phyloP scores from a whole-genome alignment of 2,888 invertebrate species.

The Holacanthella duospinosa region DNA sequence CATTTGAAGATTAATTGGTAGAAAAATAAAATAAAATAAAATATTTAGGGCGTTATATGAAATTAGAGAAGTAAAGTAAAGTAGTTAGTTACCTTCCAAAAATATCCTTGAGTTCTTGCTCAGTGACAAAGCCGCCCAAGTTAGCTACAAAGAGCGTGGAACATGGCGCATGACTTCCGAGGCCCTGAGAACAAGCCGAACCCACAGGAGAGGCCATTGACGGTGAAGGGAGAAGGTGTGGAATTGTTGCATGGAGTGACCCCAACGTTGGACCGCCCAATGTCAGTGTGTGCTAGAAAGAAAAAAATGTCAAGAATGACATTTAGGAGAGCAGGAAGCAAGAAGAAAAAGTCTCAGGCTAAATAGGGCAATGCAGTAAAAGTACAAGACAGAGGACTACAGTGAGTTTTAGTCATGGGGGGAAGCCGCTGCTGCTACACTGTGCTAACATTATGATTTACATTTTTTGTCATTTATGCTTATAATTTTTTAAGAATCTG shows the following conservation, averaged over 20 bases:
- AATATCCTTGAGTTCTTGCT: slow-evolving; percentile 96
- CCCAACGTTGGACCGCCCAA: slow-evolving; percentile 37
- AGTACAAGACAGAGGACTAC: slow-evolving; percentile 23
- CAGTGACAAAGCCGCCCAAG: slow-evolving; percentile 92
- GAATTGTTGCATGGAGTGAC: slow-evolving; percentile 59
- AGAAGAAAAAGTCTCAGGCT: not conserved
- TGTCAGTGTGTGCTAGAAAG: slow-evolving; percentile 49
- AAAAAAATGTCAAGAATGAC: slow-evolving; percentile 9
- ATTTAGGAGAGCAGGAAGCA: not conserved
- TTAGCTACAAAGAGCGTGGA: slow-evolving; percentile 98
- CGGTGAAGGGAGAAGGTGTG: slow-evolving; percentile 84
- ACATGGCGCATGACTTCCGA: slow-evolving; percentile 66
- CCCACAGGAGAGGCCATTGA: slow-evolving; percentile 80
- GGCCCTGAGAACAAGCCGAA: slow-evolving; percentile 57
- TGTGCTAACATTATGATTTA: too few species aligned
- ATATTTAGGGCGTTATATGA: not conserved
- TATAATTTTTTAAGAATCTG: too few species aligned
- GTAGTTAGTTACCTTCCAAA: slow-evolving; percentile 72
- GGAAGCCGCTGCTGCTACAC: not conserved
- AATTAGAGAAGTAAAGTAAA: not conserved
- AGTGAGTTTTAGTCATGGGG: slow-evolving; percentile 9
- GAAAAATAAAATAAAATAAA: too few species aligned
- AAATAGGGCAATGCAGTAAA: slow-evolving; percentile 20
- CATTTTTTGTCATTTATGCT: too few species aligned
- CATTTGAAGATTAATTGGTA: slow-evolving; percentile 4